Evolutionary conservation across 2,113 vertebrate genomes (phyloP), one percentile per base, ranked within the genome.

Genomic region (Corvus hawaiiensis): DNA sequence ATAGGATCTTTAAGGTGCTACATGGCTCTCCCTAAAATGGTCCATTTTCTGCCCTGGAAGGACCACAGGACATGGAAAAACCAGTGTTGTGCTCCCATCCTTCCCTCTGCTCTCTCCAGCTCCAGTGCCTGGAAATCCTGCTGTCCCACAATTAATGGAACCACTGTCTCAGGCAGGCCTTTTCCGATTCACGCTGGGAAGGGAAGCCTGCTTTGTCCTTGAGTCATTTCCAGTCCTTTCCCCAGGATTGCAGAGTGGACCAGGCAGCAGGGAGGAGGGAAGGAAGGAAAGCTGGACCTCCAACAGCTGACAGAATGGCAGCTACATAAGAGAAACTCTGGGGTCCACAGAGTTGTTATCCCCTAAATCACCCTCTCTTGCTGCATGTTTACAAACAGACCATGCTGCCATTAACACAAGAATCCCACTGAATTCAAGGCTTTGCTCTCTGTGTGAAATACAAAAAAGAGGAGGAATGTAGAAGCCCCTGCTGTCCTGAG

Each of bases 391-490:
- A 49, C 90, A 85, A 96, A 95, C 77, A 96, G 75, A 43, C 54
- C 41, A 12, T 0, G 1, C 71, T 93, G 56, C 51, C 48, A 16
- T 35, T 86, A 71, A 56, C 54, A 62, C 41, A 67, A 49, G 23
- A 5, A 69, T 39, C 55, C 44, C 58, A 10, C 58, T 58, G 77
- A 82, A 94, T 92, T 77, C 81, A 55, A 79, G 84, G 46, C 37
- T 80, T 95, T 91, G 44, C 58, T 82, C 41, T 54, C 43, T 69
- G 48, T 66, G 56, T 72, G 80, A 93, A 75, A 89, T 87, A 63
- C 33, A 77, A 48, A 89, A 93, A 90, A 44, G 24, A 63, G 30
- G 48, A 84, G 55, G 87, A 94, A 97, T 97, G 89, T 91, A 76
- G 95, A 95, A 96, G 94, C 44, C 41, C 61, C 84, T 78, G 81